Base-by-base conservation (phyloP, 2,113 vertebrate genomes). In the Pipra filicauda region DNA sequence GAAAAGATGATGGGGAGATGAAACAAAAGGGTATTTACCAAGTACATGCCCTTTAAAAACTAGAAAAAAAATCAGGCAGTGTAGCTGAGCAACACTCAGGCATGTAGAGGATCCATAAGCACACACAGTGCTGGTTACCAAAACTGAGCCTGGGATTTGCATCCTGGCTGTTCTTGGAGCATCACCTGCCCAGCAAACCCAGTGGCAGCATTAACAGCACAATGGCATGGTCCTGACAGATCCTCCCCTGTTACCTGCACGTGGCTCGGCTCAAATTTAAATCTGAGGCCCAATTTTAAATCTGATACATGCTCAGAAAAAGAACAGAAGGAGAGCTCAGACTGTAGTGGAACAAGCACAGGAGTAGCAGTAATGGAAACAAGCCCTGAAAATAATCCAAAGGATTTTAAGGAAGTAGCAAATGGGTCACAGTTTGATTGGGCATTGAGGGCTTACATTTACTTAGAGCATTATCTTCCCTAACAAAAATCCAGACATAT, bases 401-500 rank as follows among this genome's bases (percentile, higher is more conserved):
- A 30, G 44, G 89, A 73, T 90, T 93, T 94, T 90, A 90, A 85
- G 85, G 75, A 90, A 91, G 88, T 57, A 91, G 86, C 69, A 93
- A 79, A 64, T 20, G 43, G 94, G 74, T 89, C 67, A 58, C n/a
- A 74, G 59, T 61, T 67, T 43, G 72, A 62, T 52, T 43, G 51
- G 69, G 64, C 74, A 59, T 71, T 52, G 54, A 27, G 57, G 59
- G 81, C 82, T 91, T 66, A 58, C 81, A 28, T 83, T 85, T 90
- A 67, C 80, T 55, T 91, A 84, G 74, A 88, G 65, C 93, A 75
- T 95, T 96, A 86, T 77, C 82, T 96, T 52, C 88, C 82, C 69
- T 85, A 96, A 86, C 48, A 97, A 92, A 94, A 95, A 93, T 85
- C 78, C 85, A 97, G 93, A 97, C 74, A 51, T 87, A 92, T 2